Base-by-base conservation (phyloP, 1,140 invertebrate genomes). In the Oryctes rhinoceros region DNA sequence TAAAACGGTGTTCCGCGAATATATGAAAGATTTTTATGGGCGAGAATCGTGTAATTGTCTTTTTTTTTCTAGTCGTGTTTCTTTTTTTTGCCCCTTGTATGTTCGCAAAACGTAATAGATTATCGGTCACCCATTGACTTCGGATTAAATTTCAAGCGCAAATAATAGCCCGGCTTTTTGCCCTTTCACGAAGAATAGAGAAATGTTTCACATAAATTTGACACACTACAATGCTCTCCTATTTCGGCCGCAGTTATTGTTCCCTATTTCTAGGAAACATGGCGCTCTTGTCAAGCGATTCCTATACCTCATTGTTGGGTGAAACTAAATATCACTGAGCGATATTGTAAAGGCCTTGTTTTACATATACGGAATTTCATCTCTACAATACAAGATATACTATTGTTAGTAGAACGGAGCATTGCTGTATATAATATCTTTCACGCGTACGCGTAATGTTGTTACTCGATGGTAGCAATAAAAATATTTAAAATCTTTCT, bases 131-230 rank as follows among this genome's bases (percentile, higher is more conserved):
- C 15, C 18, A 59, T 59, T 59, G 53, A 59, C 53, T 59, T 59
- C 18, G 18, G 53, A 59, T 59, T 59, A 18, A 59, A 59, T 37
- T 71, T 71, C 18, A 71, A 30, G 20, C 24, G 20, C 24, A 15
- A 10, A 71, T 71, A 71, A 71, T 71, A 24, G 65, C 35, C 35
- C 24, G 24, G 13, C 65, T 71, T 71, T 71, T 71, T 71, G 65
- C 20, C 35, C 65, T 71, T 35, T 71, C 35, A 15, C 13, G 65
- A 35, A 59, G 65, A 71, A 71, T 71, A 30, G 65, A 35, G 53
- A 59, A 59, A 18, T 24, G 24, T 71, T 71, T 71, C 65, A 71
- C 65, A 71, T 71, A 71, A 71, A 71, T 71, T 71, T 71, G 65
- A 71, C 65, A 71, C 65, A 37, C 24, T 37, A 24, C 35, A 71